Percentiles rank a stretch among this genome's conserved stretches.
phyloP scores from a whole-genome alignment of 53 echinoderm and acorn worm species.

The Luidia sarsii region DNA sequence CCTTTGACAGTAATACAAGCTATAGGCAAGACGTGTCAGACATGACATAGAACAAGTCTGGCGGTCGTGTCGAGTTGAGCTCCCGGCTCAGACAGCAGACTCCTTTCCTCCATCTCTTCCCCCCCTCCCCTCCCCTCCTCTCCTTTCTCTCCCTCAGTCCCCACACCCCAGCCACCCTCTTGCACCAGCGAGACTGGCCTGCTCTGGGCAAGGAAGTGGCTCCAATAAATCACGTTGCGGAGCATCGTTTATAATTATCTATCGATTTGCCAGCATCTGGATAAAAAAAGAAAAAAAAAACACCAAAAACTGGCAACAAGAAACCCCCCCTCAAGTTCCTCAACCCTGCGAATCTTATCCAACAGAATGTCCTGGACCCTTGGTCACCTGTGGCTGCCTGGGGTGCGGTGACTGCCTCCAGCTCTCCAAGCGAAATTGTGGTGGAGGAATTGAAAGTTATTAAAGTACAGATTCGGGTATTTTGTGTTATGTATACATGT shows the following conservation, averaged over 20 bases:
- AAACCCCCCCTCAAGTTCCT: background rate
- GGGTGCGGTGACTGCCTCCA: background rate
- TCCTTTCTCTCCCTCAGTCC: conserved; percentile 23
- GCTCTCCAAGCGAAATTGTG: too few relatives aligned
- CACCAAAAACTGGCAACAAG: background rate
- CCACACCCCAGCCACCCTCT: too few relatives aligned
- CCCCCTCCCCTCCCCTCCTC: background rate
- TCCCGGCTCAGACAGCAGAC: conserved; percentile 27
- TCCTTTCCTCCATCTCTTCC: background rate
- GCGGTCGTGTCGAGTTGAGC: background rate
- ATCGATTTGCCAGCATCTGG: conserved; percentile 52
- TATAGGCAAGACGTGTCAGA: conserved; percentile 22
- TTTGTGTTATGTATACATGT: too few relatives aligned
- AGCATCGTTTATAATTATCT: conserved; percentile 59
- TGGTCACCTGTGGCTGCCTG: background rate
- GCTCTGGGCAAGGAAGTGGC: conserved; percentile 54
- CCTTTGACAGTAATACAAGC: background rate
- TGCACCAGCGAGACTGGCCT: background rate
- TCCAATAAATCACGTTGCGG: conserved; percentile 45
- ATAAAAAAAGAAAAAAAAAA: background rate
- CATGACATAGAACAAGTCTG: conserved; percentile 1
- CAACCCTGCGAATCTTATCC: background rate
- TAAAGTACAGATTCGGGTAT: too few relatives aligned
- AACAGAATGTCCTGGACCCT: background rate
- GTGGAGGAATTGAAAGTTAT: too few relatives aligned